Conservation (phyloP, 2,113 vertebrate species). For the Loxodonta africana region DNA sequence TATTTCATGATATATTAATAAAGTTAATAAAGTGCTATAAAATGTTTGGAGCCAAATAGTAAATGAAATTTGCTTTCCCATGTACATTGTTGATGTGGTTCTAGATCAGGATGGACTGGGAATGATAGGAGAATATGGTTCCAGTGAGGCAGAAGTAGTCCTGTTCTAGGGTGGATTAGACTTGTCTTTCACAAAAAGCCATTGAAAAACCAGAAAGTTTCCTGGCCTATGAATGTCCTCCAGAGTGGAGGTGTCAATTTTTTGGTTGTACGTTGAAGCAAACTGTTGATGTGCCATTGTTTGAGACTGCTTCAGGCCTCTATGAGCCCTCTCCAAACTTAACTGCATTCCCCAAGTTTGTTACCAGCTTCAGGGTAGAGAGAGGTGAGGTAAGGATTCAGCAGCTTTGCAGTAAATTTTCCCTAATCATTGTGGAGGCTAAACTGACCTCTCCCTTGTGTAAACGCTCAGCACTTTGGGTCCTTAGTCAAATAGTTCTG, state of each 20-base stretch:
- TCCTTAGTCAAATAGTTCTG: not conserved
- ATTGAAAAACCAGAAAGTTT: not conserved
- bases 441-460: not conserved
- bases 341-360: not conserved
- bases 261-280: not conserved
- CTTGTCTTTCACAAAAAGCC: not conserved
- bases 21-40: not conserved
- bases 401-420: not conserved
- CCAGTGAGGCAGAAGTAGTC: not conserved
- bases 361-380: not conserved
- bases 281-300: not conserved
- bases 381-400: not conserved
- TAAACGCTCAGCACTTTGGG: not conserved
- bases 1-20: slow-evolving; percentile 39
- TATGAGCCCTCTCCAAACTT: not conserved
- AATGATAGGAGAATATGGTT: slow-evolving; percentile 33
- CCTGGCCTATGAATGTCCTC: not conserved
- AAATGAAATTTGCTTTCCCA: slow-evolving; percentile 28
- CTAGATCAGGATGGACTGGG: not conserved
- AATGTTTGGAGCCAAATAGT: not conserved
- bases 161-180: not conserved
- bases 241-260: not conserved
- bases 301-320: not conserved
- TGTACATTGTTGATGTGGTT: not conserved
- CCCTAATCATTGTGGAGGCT: not conserved